Evolutionary conservation across 2,888 invertebrate genomes (phyloP).

Genomic region (Troides oblongomaculatus): DNA sequence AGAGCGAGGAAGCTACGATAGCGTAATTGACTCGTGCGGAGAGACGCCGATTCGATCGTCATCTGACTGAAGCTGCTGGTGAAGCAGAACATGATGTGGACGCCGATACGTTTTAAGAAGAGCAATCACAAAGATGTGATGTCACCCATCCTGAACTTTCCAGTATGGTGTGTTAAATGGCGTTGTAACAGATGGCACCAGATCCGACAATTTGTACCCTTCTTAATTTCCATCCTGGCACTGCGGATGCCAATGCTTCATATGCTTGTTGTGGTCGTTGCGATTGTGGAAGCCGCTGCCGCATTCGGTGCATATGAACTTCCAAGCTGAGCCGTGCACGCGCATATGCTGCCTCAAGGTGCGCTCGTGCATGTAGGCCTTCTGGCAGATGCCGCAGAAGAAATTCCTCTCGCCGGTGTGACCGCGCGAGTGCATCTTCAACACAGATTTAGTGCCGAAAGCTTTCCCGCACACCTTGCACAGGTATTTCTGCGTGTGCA

Average conservation of each 20-base stretch:
- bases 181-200: too few relatives aligned
- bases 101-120: too few relatives aligned
- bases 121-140: too few relatives aligned
- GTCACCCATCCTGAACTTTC: too few relatives aligned
- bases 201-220: slow-evolving; percentile 37
- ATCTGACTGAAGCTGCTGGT: too few relatives aligned
- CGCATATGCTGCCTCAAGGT: slow-evolving; percentile 70
- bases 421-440: slow-evolving; percentile 67
- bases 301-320: slow-evolving; percentile 61
- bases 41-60: too few relatives aligned
- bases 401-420: slow-evolving; percentile 71
- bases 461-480: slow-evolving; percentile 69
- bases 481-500: slow-evolving; percentile 66
- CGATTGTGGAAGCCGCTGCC: slow-evolving; percentile 62
- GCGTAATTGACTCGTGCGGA: too few relatives aligned
- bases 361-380: slow-evolving; percentile 69
- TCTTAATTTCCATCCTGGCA: slow-evolving; percentile 54
- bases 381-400: slow-evolving; percentile 62
- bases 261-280: slow-evolving; percentile 64
- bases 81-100: too few relatives aligned
- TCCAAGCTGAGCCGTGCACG: slow-evolving; percentile 60
- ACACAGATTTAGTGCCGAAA: slow-evolving; percentile 61
- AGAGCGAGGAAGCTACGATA: too few relatives aligned
- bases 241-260: slow-evolving; percentile 71
- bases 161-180: too few relatives aligned